Conservation (phyloP, 1,140 invertebrate genomes). For the Homarus americanus region DNA sequence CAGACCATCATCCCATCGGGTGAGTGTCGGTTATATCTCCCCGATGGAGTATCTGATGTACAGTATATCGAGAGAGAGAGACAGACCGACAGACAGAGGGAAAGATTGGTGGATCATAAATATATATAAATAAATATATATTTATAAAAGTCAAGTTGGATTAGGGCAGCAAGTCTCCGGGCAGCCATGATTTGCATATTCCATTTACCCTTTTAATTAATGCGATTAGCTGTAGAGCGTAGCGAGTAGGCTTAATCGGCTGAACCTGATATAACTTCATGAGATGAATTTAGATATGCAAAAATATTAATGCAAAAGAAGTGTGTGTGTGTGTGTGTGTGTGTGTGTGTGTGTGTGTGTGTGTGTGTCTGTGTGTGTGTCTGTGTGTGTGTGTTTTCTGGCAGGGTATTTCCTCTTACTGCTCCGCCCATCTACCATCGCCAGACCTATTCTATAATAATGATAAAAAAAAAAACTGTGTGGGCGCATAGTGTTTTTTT, state of each 20-base stretch:
- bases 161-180: constrained; percentile 43
- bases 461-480: too few species aligned
- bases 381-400: background rate
- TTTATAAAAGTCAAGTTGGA: constrained; percentile 21
- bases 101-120: background rate
- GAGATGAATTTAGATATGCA: constrained; percentile 73
- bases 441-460: too few species aligned
- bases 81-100: background rate
- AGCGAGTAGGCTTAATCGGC: constrained; percentile 68
- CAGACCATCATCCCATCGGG: too few species aligned
- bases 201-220: constrained; percentile 74
- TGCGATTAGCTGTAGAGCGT: constrained; percentile 70
- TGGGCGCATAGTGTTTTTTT: background rate
- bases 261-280: constrained; percentile 69
- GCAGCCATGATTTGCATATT: constrained; percentile 69
- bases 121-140: constrained; percentile 4
- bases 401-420: background rate
- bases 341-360: too few species aligned
- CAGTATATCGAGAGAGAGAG: too few species aligned
- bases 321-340: background rate
- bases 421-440: background rate
- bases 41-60: too few species aligned
- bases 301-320: constrained; percentile 65
- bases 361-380: too few species aligned
- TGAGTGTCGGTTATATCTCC: too few species aligned